These are phyloP conservation scores for Pseudococcus jackbeardsleyi DNA, from an alignment of 2,888 invertebrate species.

Conservation along the genomic window DNA sequence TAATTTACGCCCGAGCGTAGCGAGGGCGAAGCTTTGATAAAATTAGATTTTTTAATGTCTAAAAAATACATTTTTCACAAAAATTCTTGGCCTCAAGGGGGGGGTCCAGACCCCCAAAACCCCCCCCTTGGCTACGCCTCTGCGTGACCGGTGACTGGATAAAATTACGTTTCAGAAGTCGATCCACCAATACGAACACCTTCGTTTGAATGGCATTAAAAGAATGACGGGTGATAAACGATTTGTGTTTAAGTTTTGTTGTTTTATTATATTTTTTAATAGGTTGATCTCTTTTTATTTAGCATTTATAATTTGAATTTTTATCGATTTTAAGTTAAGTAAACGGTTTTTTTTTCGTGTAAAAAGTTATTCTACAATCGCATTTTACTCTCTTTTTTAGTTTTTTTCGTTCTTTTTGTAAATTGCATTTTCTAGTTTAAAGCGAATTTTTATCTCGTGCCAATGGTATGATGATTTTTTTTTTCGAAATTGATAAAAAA, in stretches of 20 bases:
- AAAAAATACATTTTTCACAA: no score
- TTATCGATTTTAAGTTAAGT: constrained; percentile 54
- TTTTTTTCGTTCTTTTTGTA: background rate
- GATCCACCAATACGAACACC: background rate
- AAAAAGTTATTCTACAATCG: background rate
- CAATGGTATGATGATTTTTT: background rate
- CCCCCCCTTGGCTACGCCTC: no score
- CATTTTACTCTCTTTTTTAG: no score
- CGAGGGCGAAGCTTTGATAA: no score
- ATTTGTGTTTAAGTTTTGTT: constrained; percentile 60
- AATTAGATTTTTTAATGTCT: no score
- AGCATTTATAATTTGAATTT: constrained; percentile 63
- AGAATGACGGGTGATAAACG: constrained; percentile 63
- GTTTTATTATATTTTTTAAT: constrained; percentile 59
- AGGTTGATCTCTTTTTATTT: constrained; percentile 64
- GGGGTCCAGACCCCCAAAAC: no score
- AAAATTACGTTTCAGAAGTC: background rate
- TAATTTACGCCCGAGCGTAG: no score
- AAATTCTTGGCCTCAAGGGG: no score
- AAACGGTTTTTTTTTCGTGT: background rate
- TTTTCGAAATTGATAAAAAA: constrained; percentile 1
- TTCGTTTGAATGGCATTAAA: constrained; percentile 55
- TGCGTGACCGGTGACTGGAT: background rate
- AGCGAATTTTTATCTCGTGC: background rate
- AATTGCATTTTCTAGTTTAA: constrained; percentile 24